Conservation (phyloP, 2,888 invertebrate genomes). For the Toxonevra muliebris region DNA sequence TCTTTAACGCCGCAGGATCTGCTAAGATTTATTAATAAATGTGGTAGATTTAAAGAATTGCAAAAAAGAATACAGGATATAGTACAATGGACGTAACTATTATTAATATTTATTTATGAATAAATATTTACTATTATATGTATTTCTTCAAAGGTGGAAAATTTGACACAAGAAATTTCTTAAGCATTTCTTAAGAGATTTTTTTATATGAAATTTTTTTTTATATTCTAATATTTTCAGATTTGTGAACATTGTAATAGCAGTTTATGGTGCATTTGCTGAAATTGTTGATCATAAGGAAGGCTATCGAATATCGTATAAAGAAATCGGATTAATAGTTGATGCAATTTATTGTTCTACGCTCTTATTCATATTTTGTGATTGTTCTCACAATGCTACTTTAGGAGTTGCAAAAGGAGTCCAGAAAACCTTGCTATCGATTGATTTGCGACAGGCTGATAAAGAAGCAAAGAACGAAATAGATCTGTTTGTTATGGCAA, state of each 20-base stretch:
- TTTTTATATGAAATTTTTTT: too few relatives aligned
- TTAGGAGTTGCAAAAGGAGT: conserved; percentile 73
- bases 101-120: too few relatives aligned
- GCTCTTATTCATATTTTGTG: conserved; percentile 72
- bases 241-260: conserved; percentile 74
- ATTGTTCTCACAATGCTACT: conserved; percentile 75
- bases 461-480: conserved; percentile 73
- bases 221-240: too few relatives aligned
- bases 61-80: too few relatives aligned
- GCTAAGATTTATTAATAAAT: too few relatives aligned
- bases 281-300: conserved; percentile 71
- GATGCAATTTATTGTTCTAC: conserved; percentile 71
- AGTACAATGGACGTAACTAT: too few relatives aligned
- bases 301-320: conserved; percentile 70
- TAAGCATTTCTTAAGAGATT: too few relatives aligned
- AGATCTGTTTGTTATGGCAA: conserved; percentile 74
- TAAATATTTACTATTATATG: too few relatives aligned
- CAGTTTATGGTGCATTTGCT: conserved; percentile 74
- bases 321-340: conserved; percentile 74
- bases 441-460: conserved; percentile 70
- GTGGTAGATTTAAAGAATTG: too few relatives aligned
- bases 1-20: too few relatives aligned
- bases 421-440: conserved; percentile 70
- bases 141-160: too few relatives aligned
- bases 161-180: too few relatives aligned